Percentiles rank a stretch among this genome's conserved stretches.
Conservation (phyloP, 2,797 vertebrate genomes). For the Macropus fuliginosus region DNA sequence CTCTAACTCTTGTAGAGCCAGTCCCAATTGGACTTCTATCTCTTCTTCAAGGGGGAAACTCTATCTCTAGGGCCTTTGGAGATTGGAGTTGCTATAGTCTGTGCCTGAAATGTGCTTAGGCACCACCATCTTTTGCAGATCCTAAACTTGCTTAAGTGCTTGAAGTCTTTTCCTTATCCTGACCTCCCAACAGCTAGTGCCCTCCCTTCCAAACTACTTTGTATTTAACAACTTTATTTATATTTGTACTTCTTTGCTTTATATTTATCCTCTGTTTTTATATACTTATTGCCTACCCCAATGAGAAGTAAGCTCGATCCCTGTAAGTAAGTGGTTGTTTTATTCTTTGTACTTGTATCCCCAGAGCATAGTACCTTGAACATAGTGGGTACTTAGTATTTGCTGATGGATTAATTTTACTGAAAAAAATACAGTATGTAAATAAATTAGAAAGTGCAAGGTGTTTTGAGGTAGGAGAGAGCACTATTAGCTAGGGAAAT, state of each 20-base stretch:
- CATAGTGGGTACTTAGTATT: not conserved
- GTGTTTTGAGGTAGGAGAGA: too few relatives aligned
- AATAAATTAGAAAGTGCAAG: not conserved
- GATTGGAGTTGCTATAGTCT: not conserved
- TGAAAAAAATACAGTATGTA: not conserved
- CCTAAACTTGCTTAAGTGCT: not conserved
- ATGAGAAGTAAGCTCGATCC: not conserved
- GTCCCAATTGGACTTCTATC: not conserved
- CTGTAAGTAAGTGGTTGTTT: not conserved
- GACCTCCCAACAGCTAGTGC: not conserved
- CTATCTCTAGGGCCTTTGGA: not conserved
- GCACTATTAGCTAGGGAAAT: not conserved
- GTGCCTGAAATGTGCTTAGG: too few relatives aligned
- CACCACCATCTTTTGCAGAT: not conserved
- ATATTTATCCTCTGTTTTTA: not conserved
- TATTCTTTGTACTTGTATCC: not conserved
- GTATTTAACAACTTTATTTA: not conserved
- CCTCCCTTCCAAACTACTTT: not conserved
- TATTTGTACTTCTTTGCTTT: not conserved
- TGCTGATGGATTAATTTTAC: not conserved
- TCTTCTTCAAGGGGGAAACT: not conserved
- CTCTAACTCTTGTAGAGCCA: not conserved
- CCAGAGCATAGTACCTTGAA: not conserved
- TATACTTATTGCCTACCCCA: not conserved
- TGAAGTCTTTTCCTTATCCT: not conserved